phyloP scores from a whole-genome alignment of 2,888 invertebrate species.

The Villa cingulata region DNA sequence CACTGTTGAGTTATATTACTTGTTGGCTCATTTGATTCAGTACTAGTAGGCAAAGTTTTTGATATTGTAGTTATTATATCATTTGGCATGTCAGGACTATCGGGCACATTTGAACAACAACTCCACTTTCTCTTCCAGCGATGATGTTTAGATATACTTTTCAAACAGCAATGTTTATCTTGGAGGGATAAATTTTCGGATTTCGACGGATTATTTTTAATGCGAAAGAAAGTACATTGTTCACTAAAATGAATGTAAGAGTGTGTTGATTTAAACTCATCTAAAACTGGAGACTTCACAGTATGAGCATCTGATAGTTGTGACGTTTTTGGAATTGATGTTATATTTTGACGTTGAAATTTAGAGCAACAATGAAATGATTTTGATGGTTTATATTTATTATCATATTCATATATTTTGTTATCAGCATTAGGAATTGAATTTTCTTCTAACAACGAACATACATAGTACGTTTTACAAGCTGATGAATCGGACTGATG shows the following conservation, averaged over 20 bases:
- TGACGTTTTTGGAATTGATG: conserved; percentile 20
- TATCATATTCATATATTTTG: conserved; percentile 21
- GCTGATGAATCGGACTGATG: conserved; percentile 24
- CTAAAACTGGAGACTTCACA: conserved; percentile 22
- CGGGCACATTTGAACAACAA: conserved; percentile 44
- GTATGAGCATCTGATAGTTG: conserved; percentile 21
- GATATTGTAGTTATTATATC: conserved; percentile 35
- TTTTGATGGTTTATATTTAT: conserved; percentile 18
- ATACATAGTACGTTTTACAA: conserved; percentile 35
- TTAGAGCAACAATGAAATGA: conserved; percentile 37
- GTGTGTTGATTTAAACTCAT: conserved; percentile 20
- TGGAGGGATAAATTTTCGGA: conserved; percentile 13
- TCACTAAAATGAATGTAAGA: conserved; percentile 30
- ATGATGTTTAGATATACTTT: conserved; percentile 35
- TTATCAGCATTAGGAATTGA: conserved; percentile 17
- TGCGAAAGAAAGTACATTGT: conserved; percentile 33
- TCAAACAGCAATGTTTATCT: conserved; percentile 24
- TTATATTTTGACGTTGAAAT: conserved; percentile 20
- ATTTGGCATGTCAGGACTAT: conserved; percentile 44
- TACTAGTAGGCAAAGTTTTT: conserved; percentile 14
- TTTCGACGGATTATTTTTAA: conserved; percentile 24
- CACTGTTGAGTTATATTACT: background rate
- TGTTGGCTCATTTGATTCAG: conserved; percentile 10
- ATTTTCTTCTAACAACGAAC: conserved; percentile 41
- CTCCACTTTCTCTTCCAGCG: conserved; percentile 43